Conservation (phyloP, 2,888 invertebrate genomes). For the Apamea epomidion region DNA sequence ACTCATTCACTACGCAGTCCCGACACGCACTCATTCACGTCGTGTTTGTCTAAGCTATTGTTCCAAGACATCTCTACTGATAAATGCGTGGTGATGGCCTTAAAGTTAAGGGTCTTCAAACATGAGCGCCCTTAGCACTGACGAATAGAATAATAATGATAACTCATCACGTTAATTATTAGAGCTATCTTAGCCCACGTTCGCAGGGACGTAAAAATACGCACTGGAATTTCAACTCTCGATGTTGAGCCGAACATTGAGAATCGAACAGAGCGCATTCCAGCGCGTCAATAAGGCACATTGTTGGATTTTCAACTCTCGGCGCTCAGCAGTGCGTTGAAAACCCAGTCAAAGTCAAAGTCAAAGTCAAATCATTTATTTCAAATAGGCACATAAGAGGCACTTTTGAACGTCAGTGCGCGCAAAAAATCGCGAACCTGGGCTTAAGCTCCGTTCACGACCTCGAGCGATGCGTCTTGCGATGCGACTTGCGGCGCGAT, state of each 20-base stretch:
- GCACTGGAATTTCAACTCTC: background rate
- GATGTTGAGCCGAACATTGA: background rate
- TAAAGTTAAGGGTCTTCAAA: conserved; percentile 23
- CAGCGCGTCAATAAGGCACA: background rate
- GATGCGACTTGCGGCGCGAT: no score
- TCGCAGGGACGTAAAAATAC: background rate
- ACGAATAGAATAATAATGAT: background rate
- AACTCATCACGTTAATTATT: background rate
- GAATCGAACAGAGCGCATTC: background rate
- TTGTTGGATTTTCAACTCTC: background rate
- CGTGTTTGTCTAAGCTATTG: conserved; percentile 21
- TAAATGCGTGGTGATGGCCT: conserved; percentile 14
- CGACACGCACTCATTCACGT: conserved; percentile 8
- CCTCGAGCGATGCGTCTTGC: no score
- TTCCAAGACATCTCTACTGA: conserved; percentile 9
- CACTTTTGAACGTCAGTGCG: no score
- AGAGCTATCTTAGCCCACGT: background rate
- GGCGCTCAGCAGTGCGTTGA: background rate
- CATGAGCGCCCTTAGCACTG: background rate
- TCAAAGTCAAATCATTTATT: no score
- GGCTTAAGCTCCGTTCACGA: no score
- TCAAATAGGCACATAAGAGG: no score
- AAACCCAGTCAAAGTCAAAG: no score
- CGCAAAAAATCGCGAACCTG: no score
- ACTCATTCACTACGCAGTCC: background rate